Evolutionary conservation across 2,888 invertebrate genomes (phyloP).

Genomic region (Adelphocoris suturalis): DNA sequence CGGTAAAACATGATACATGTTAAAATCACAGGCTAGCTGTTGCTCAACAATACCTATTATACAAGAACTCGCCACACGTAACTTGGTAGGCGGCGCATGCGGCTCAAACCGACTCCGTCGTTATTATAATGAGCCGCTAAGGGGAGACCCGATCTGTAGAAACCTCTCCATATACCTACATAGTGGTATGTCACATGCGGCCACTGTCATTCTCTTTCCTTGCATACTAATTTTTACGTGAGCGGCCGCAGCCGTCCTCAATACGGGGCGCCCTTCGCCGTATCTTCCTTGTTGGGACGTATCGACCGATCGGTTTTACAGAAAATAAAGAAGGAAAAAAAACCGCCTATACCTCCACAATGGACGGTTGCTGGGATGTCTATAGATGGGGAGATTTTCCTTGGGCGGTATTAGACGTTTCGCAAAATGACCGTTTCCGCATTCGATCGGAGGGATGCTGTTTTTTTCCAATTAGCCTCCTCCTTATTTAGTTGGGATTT

Average conservation of each 20-base stretch:
- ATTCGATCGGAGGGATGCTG: background rate
- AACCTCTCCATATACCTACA: conserved; percentile 32
- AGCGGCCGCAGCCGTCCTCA: conserved; percentile 57
- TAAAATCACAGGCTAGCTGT: background rate
- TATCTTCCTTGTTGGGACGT: conserved; percentile 42
- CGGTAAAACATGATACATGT: too few relatives aligned
- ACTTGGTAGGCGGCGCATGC: conserved; percentile 50
- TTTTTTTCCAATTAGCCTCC: conserved; percentile 43
- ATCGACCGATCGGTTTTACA: conserved; percentile 6
- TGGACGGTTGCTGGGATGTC: background rate
- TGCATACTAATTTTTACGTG: conserved; percentile 67
- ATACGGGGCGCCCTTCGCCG: conserved; percentile 48
- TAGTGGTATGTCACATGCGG: conserved; percentile 45
- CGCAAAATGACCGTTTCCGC: conserved; percentile 34
- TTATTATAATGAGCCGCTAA: conserved; percentile 47
- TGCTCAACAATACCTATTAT: conserved; percentile 45
- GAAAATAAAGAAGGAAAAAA: conserved; percentile 1
- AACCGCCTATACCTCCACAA: conserved; percentile 37
- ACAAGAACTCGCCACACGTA: conserved; percentile 30
- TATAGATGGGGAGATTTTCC: conserved; percentile 33
- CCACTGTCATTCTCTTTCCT: conserved; percentile 41
- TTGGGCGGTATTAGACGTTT: background rate
- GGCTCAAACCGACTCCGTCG: background rate
- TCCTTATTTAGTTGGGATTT: conserved; percentile 29
- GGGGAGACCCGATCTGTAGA: conserved; percentile 23